Conservation (phyloP, 2,888 invertebrate species). For the Nymphalis c-album region DNA sequence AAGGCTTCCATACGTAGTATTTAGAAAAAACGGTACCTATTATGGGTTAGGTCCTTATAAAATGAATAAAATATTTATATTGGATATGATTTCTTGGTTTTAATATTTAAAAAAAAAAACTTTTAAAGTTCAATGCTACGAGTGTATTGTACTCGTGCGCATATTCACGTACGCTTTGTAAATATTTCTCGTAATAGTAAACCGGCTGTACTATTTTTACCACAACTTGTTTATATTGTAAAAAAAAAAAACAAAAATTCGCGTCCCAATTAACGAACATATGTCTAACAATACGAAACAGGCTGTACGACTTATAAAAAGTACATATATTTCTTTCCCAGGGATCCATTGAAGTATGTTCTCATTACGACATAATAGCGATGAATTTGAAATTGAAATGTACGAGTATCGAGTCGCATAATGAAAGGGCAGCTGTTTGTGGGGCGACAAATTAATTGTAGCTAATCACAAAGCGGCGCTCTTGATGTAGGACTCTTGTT, state of each 20-base stretch:
- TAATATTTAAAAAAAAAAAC: not conserved
- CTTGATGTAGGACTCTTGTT: conserved; percentile 38
- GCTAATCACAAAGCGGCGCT: conserved; percentile 64
- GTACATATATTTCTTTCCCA: conserved; percentile 34
- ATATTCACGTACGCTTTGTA: conserved; percentile 9
- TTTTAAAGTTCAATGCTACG: not conserved
- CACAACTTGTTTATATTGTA: conserved; percentile 23
- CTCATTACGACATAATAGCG: conserved; percentile 36
- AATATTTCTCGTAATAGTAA: conserved; percentile 3
- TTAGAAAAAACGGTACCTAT: no score
- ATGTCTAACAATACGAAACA: conserved; percentile 29
- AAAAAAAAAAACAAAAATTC: conserved; percentile 21
- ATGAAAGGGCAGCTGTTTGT: conserved; percentile 48
- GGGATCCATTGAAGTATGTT: conserved; percentile 28
- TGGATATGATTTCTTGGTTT: not conserved
- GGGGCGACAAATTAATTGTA: conserved; percentile 66
- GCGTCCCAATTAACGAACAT: conserved; percentile 33
- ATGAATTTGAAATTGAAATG: conserved; percentile 39
- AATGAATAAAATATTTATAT: not conserved
- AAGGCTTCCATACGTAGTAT: no score
- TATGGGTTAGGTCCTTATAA: no score
- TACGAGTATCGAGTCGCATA: conserved; percentile 34
- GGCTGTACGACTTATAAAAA: conserved; percentile 23
- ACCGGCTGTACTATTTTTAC: conserved; percentile 22
- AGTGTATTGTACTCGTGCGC: not conserved